Percentiles rank a stretch among this genome's conserved stretches.
Conservation (phyloP, 2,888 invertebrate genomes). For the Meliscaeva auricollis region DNA sequence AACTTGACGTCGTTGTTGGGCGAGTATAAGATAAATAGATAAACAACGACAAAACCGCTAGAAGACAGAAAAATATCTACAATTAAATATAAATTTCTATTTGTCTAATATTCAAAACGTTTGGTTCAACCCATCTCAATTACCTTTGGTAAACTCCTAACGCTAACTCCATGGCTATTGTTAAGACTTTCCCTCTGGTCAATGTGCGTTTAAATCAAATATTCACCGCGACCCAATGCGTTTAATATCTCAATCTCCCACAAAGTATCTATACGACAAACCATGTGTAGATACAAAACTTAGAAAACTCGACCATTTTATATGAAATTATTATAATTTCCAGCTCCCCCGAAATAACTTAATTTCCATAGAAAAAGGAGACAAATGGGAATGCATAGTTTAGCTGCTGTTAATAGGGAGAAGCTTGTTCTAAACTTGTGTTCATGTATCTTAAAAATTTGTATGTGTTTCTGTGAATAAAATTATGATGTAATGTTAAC, state of each 20-base stretch:
- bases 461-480: conserved; percentile 51
- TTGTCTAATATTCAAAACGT: conserved; percentile 44
- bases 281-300: not conserved
- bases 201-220: conserved; percentile 58
- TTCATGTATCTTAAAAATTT: conserved; percentile 32
- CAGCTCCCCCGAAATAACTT: conserved; percentile 26
- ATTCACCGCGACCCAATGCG: conserved; percentile 43
- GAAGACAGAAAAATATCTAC: conserved; percentile 49
- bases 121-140: conserved; percentile 49
- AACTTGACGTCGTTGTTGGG: not conserved
- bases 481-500: conserved; percentile 77
- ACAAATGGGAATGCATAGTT: conserved; percentile 8
- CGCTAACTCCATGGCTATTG: not conserved
- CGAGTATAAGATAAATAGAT: conserved; percentile 5
- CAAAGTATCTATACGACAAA: not conserved
- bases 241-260: conserved; percentile 12
- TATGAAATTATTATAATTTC: not conserved
- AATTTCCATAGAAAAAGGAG: conserved; percentile 13
- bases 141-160: not conserved
- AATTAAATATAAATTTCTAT: conserved; percentile 60
- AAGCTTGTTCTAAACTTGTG: conserved; percentile 47
- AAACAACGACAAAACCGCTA: conserved; percentile 41
- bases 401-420: not conserved
- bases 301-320: conserved; percentile 55
- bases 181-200: conserved; percentile 61